A percentile compares a stretch with the other conserved stretches of the same genome.
Evolutionary conservation across 2,113 vertebrate genomes (phyloP).

Genomic region (Myxocyprinus asiaticus): DNA sequence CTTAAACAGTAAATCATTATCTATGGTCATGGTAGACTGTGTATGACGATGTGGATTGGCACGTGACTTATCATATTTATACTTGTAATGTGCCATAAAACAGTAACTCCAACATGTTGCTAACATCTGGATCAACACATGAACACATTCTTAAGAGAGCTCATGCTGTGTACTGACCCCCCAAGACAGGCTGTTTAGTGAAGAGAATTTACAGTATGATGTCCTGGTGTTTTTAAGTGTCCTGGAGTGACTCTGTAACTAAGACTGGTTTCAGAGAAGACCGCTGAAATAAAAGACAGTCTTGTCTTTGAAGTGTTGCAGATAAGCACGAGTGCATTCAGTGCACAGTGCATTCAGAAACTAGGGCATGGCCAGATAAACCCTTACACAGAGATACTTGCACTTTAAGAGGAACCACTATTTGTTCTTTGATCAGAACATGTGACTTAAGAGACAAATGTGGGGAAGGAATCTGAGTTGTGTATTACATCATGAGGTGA

Average conservation of each 20-base stretch:
- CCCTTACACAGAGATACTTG: neutral
- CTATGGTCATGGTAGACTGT: conserved; percentile 37
- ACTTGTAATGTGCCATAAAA: neutral
- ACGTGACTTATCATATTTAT: conserved; percentile 14
- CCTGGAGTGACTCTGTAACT: conserved; percentile 8
- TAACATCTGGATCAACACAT: conserved; percentile 13
- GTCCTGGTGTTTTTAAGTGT: neutral
- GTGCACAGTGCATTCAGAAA: neutral
- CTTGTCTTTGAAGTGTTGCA: neutral
- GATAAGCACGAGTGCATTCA: conserved; percentile 9
- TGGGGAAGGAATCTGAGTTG: neutral
- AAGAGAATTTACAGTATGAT: neutral
- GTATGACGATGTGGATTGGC: conserved; percentile 47
- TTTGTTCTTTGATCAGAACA: conserved; percentile 17
- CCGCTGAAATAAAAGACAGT: neutral
- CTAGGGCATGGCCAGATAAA: neutral
- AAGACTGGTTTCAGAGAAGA: neutral
- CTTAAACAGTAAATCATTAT: conserved; percentile 36
- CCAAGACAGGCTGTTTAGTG: neutral
- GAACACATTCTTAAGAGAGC: neutral
- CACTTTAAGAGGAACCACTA: conserved; percentile 6
- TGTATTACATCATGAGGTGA: conserved; percentile 13
- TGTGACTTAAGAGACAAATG: neutral
- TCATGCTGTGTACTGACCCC: neutral
- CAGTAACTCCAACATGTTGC: neutral